Evolutionary conservation across 2,888 invertebrate species (phyloP).

Genomic region (Cheilosia grossa): DNA sequence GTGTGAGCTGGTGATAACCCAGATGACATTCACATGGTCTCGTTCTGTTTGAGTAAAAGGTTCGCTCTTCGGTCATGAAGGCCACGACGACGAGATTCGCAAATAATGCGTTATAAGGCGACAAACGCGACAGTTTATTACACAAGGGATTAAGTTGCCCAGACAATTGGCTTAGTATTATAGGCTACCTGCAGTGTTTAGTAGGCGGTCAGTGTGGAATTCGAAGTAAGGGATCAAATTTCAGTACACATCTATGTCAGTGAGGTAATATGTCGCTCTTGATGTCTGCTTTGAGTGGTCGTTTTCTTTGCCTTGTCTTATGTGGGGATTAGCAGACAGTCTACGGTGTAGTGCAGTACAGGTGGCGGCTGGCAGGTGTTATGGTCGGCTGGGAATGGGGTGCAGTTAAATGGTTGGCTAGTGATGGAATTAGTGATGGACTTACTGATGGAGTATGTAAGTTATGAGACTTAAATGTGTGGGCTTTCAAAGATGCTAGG

Average conservation of each 20-base stretch:
- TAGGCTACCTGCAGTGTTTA: constrained; percentile 18
- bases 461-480: neutral
- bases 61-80: constrained; percentile 26
- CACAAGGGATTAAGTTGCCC: constrained; percentile 67
- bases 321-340: neutral
- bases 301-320: neutral
- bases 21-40: constrained; percentile 75
- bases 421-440: neutral
- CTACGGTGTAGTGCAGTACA: neutral
- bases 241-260: constrained; percentile 55
- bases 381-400: neutral
- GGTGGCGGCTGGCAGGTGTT: neutral
- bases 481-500: neutral
- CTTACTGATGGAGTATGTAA: too few species aligned
- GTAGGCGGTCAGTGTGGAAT: constrained; percentile 47
- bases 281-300: constrained; percentile 34
- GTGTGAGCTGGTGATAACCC: constrained; percentile 10
- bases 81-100: constrained; percentile 37
- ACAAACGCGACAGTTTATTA: constrained; percentile 44
- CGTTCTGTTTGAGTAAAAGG: constrained; percentile 75
- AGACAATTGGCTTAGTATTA: constrained; percentile 46
- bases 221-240: constrained; percentile 49
- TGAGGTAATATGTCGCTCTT: constrained; percentile 67
- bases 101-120: constrained; percentile 53
- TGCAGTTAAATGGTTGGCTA: neutral